Base-by-base conservation (phyloP, 1,140 invertebrate genomes). In the Aphis gossypii region DNA sequence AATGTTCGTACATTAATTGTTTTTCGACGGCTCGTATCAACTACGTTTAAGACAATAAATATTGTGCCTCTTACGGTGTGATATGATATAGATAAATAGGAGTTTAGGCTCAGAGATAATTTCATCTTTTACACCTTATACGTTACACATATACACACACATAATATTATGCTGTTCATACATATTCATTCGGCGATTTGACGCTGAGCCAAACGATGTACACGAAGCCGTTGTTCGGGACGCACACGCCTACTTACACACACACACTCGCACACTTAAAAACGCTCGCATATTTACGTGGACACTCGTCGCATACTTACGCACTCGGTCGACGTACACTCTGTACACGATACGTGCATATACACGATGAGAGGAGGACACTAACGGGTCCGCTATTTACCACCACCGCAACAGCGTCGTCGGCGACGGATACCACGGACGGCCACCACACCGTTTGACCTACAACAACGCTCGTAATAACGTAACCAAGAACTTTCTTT, bases 401-500 rank as follows among this genome's bases (percentile, higher is more conserved):
- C 48, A 56, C 92, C 92, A 54, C 68, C 92, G 82, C 92, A 56
- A 68, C 89, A 68, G 48, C 25, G n/a, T 14, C 90, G 46, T 6
- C 90, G 44, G 25, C n/a, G 20, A 20, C 76, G 44, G 76, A 25
- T 48, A 23, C 11, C 76, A 44, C n/a, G 68, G 68, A 23, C 68
- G 35, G 51, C 92, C 48, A 56, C 92, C 46, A 93, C 92, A 93
- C 92, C 76, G 41, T 93, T 93, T 93, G 92, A 93, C 92, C 92
- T 93, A 93, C 92, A 93, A 93, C 92, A 93, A 93, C 92, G 92
- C n/a, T 92, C 68, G 90, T 92, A 93, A 93, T 93, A 93, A 93
- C 82, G 92, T 93, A 93, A 93, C 92, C 92, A 93, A 93, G 92
- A 93, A 93, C 92, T 93, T 93, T 93, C 92, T 93, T 93, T 93